Evolutionary conservation across 1,140 invertebrate species (phyloP), one percentile per base, ranked within the genome.

Genomic region (Drosophila bifasciata): DNA sequence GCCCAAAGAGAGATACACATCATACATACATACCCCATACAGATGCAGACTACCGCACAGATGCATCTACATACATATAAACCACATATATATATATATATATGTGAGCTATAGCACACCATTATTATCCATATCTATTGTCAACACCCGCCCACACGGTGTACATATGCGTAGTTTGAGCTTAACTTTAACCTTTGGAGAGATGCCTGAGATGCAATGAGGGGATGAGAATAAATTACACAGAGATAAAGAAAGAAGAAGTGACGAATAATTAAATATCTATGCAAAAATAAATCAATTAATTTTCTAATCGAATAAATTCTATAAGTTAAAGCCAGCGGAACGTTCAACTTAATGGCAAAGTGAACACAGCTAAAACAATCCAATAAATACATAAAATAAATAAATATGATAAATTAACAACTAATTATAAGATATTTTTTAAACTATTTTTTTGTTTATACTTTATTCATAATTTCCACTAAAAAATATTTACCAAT

Each of bases 81-180:
- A 25, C 23, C 6, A 5, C 23, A 25, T 25, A 25, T 6, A 25
- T 25, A 7, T 7, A 32, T 28, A 25, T 25, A 25, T 6, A 25
- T 25, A 7, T 7, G 11, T 28, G 25, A 32, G 9, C 28, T 11
- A 32, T 11, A 32, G 28, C 28, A 28, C 28, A 28, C 8, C 28
- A 28, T 28, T 16, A 61, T 6, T 5, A 11, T 40, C n/a, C 21
- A 17, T 5, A 32, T 32, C 28, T 41, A 9, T 11, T 5, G n/a
- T 61, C 43, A 2, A 8, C 16, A 36, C 3, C 32, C 56, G 63
- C 78, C 61, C 61, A 72, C 57, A 57, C 19, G 73, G 43, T n/a
- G n/a, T n/a, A n/a, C 73, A 79, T 77, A 72, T 81, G 67, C 78
- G 73, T 72, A 62, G 68, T 78, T 25, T 17, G 79, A 13, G 36